Evolutionary conservation across 1,140 invertebrate species (phyloP).

Genomic region (Muscidifurax raptorellus): DNA sequence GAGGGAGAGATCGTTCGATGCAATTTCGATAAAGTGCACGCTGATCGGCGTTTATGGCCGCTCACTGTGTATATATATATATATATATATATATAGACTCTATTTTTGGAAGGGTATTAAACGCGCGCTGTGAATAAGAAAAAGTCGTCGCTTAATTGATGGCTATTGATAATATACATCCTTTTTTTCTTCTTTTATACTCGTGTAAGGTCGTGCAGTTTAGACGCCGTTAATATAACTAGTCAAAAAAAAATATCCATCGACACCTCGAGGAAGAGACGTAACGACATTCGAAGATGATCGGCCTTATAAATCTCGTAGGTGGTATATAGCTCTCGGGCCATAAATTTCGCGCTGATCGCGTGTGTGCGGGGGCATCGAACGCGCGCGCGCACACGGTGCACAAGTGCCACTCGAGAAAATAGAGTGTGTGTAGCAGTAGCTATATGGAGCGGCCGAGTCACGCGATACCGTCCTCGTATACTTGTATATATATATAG

Average conservation of each 20-base stretch:
- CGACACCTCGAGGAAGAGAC: not conserved
- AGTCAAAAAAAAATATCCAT: not conserved
- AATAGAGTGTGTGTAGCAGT: constrained; percentile 36
- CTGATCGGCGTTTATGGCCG: not conserved
- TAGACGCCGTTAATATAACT: not conserved
- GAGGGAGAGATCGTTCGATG: not conserved
- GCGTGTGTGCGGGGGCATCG: constrained; percentile 40
- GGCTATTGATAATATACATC: too few species aligned
- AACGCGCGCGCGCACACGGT: not conserved
- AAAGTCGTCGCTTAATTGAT: too few species aligned
- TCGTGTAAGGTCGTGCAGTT: too few species aligned
- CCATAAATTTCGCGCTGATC: constrained; percentile 48
- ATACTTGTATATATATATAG: too few species aligned
- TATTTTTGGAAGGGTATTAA: too few species aligned
- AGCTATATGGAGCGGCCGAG: constrained; percentile 51
- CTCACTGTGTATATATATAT: too few species aligned
- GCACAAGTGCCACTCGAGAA: constrained; percentile 46
- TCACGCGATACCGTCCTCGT: constrained; percentile 45
- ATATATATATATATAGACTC: too few species aligned
- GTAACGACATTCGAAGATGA: too few species aligned
- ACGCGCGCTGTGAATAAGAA: too few species aligned
- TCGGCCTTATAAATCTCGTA: not conserved
- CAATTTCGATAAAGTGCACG: constrained; percentile 28
- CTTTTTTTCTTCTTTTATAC: too few species aligned
- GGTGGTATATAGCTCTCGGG: not conserved